phyloP scores from a whole-genome alignment of 2,797 vertebrate species.

The Xiphophorus birchmanni region DNA sequence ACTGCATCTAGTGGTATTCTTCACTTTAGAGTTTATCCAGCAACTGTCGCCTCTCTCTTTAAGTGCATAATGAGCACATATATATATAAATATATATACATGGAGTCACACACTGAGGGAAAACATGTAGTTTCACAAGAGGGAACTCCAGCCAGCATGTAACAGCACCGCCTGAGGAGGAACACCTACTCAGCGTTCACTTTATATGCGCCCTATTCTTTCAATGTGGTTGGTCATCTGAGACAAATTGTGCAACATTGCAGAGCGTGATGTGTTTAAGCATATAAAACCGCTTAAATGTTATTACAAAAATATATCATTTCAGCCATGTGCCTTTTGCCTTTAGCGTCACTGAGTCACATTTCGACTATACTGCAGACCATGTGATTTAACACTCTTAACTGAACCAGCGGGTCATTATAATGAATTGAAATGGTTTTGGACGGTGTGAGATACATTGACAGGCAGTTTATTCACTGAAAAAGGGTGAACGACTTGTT shows the following conservation, averaged over 20 bases:
- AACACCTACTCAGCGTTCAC: conserved; percentile 71
- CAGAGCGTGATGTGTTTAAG: conserved; percentile 41
- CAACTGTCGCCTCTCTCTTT: conserved; percentile 35
- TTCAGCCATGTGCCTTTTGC: conserved; percentile 26
- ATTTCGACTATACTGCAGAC: conserved; percentile 1
- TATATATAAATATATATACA: background rate
- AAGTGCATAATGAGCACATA: conserved; percentile 37
- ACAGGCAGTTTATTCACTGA: background rate
- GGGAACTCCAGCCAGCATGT: conserved; percentile 63
- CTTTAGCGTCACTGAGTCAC: conserved; percentile 4
- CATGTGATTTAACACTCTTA: background rate
- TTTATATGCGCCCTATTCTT: conserved; percentile 50
- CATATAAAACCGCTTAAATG: conserved; percentile 50
- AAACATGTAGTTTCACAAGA: conserved; percentile 50
- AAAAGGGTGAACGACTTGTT: background rate
- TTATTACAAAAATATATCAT: conserved; percentile 55
- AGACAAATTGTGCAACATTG: conserved; percentile 67
- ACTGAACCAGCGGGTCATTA: background rate
- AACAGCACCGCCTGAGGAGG: conserved; percentile 61
- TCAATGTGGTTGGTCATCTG: conserved; percentile 60
- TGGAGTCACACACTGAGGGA: conserved; percentile 43
- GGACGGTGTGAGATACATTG: background rate
- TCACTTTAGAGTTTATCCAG: conserved; percentile 68
- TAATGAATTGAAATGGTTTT: background rate
- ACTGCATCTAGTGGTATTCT: conserved; percentile 51